Base-by-base conservation (phyloP, 2,113 vertebrate genomes). In the Lipotes vexillifer region DNA sequence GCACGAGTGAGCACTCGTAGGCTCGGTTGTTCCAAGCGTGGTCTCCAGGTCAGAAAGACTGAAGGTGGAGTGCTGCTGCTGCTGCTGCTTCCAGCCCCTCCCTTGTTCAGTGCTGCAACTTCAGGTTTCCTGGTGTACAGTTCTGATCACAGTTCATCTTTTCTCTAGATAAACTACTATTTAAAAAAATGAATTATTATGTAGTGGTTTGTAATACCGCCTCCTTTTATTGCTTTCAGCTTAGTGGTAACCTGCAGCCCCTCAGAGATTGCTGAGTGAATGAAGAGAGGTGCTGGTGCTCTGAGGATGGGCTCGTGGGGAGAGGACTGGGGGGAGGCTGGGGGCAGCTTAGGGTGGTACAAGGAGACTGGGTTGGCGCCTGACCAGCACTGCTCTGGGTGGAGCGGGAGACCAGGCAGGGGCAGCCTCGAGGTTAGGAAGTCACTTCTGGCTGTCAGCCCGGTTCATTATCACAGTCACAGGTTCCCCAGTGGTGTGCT, bases 401-500 rank as follows among this genome's bases (percentile, higher is more conserved):
- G 14, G 27, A 18, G 27, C 46, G 12, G 63, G 46, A 78, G 75
- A 59, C 7, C 21, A 11, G 31, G 33, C 38, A 31, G 12, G 7
- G 21, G 23, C n/a, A 41, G 57, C 33, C 78, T 46, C 0, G 5
- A 18, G 65, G 33, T 69, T 49, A 38, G 49, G 46, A 52, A 23
- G 44, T 31, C 46, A 31, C 61, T 68, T 69, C 57, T 75, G 4
- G 1, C 38, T 55, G 23, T 68, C 61, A 33, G 59, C 66, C 25
- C 59, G 9, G 12, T 41, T 46, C 20, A 5, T 44, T 23, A 8
- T 9, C 20, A 13, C 49, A 52, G 63, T 15, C 81, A 52, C 1
- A 13, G 0, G 17, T 68, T 52, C 49, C 0, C 75, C 27, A 6
- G 29, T 6, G 49, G 65, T 5, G 1, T 29, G 15, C 38, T 38